Percentiles rank a stretch among this genome's conserved stretches.
Evolutionary conservation across 2,113 vertebrate species (phyloP).

Genomic region (Columba livia): DNA sequence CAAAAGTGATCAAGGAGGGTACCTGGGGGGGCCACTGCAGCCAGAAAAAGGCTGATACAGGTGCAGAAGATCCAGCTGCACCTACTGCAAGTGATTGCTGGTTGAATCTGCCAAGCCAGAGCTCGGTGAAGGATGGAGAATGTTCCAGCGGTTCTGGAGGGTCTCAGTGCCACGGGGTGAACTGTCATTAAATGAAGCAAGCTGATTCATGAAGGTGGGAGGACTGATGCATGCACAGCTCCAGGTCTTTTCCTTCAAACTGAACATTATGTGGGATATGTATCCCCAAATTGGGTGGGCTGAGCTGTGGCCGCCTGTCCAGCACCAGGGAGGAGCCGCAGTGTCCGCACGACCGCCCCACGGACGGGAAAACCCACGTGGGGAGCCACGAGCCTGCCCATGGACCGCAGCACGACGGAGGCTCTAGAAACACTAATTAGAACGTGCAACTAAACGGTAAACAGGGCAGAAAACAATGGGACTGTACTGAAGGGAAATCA

Average conservation of each 20-base stretch:
- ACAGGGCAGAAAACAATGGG: not conserved
- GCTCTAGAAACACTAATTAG: not conserved
- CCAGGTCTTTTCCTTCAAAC: not conserved
- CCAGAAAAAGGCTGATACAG: not conserved
- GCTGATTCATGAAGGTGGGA: not conserved
- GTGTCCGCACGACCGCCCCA: accelerated
- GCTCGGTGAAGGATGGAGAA: not conserved
- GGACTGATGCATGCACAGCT: not conserved
- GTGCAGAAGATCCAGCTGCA: not conserved
- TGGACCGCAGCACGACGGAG: not conserved
- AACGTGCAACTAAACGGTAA: not conserved
- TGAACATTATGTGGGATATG: accelerated
- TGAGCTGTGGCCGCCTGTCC: not conserved
- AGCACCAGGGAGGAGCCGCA: not conserved
- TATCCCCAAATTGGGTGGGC: not conserved
- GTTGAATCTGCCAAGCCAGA: accelerated
- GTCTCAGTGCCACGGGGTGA: not conserved
- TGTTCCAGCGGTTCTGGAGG: not conserved
- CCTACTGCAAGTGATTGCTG: not conserved
- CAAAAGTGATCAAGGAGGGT: not conserved
- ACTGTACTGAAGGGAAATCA: not conserved
- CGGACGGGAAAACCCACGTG: accelerated
- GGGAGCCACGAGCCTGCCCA: not conserved
- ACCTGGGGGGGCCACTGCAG: not conserved
- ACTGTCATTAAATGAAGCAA: not conserved